Percentiles rank a stretch among this genome's conserved stretches.
Conservation (phyloP, 2,797 vertebrate species). For the Argyrosomus regius region DNA sequence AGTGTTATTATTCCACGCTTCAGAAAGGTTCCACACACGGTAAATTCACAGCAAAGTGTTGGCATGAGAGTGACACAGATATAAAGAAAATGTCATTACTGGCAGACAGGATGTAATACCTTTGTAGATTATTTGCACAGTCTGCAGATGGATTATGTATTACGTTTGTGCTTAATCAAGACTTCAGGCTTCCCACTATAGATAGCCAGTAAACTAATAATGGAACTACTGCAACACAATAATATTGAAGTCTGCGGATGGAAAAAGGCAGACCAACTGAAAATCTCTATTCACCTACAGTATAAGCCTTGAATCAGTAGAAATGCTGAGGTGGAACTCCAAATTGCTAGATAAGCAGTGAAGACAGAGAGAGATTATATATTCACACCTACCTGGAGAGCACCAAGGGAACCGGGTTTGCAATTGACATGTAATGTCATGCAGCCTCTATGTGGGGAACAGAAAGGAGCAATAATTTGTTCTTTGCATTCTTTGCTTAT, state of each 20-base stretch:
- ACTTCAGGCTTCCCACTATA: not conserved
- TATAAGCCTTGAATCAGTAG: constrained; percentile 2
- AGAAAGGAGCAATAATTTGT: not conserved
- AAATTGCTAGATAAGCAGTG: constrained; percentile 32
- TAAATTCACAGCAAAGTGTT: not conserved
- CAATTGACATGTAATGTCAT: not conserved
- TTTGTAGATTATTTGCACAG: not conserved
- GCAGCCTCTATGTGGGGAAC: not conserved
- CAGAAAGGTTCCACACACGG: not conserved
- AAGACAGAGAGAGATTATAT: not conserved
- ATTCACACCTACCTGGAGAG: not conserved
- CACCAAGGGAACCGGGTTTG: not conserved
- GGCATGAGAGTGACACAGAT: not conserved
- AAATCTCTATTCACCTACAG: constrained; percentile 16
- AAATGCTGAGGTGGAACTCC: constrained; percentile 41
- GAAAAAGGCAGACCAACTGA: constrained; percentile 2
- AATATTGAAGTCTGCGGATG: not conserved
- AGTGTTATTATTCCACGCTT: not conserved
- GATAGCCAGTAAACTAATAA: not conserved
- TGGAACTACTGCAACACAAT: not conserved
- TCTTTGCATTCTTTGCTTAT: not conserved
- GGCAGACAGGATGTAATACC: not conserved
- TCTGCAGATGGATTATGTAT: not conserved
- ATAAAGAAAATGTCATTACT: not conserved
- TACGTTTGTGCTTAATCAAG: not conserved